Conservation (phyloP, 1,140 invertebrate species). For the Drosophila setifemur region DNA sequence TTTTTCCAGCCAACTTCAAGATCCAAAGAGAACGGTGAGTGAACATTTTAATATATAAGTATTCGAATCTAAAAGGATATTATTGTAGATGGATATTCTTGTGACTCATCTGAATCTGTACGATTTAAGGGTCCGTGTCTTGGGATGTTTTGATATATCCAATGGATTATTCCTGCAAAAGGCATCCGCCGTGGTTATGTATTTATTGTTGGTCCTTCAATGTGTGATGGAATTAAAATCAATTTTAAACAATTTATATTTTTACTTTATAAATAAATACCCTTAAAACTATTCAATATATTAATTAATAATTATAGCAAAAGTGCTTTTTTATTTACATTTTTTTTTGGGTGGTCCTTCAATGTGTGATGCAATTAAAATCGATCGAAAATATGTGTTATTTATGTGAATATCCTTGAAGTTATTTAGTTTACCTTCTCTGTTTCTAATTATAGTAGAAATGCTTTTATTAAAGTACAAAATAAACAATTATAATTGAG, state of each 20-base stretch:
- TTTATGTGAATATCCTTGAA: no score
- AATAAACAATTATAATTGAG: no score
- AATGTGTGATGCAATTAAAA: constrained; percentile 25
- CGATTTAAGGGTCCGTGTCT: constrained; percentile 29
- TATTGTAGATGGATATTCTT: constrained; percentile 41
- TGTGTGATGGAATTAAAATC: constrained; percentile 16
- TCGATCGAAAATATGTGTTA: no score
- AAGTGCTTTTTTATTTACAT: no score
- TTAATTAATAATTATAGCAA: no score
- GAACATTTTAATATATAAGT: not conserved
- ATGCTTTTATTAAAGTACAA: no score
- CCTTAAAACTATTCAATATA: no score
- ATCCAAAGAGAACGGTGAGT: constrained; percentile 37
- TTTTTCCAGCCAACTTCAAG: constrained; percentile 7
- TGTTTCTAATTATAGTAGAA: no score
- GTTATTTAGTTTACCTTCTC: no score
- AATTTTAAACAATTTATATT: no score
- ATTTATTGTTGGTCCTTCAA: constrained; percentile 38
- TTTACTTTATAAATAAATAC: no score
- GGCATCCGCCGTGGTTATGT: constrained; percentile 28
- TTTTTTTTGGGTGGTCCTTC: constrained; percentile 32
- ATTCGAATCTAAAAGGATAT: no score
- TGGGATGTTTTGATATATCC: constrained; percentile 43
- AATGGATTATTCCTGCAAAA: constrained; percentile 38
- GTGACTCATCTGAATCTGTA: constrained; percentile 22